Evolutionary conservation across 2,797 vertebrate species (phyloP), one percentile per base, ranked within the genome.

Genomic region (Platyrinchus mystaceus): DNA sequence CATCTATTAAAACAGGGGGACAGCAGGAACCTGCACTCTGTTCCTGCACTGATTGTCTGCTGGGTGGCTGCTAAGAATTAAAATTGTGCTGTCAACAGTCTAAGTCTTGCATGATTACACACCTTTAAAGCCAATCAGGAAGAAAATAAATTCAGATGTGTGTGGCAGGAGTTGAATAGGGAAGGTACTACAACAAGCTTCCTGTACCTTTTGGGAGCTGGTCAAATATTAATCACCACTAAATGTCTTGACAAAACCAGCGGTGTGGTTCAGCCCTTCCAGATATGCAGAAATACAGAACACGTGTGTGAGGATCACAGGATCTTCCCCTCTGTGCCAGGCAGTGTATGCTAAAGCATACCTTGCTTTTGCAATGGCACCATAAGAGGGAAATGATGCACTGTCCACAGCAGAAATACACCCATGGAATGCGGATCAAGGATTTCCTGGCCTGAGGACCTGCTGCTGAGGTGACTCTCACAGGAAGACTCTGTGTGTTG

Each of bases 101-200:
- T 60, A 81, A 63, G 91, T 89, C 90, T 94, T 15, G 53, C 96
- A 93, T 91, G 94, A 97, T 96, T 93, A 96, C 94, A 96, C 87
- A 85, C 77, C 79, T 95, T 94, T 94, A 94, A 91, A 94, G 67
- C 79, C 85, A 77, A 93, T 95, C 88, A 86, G 63, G 89, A 96
- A 96, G 92, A 96, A 97, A 96, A 96, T 91, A 94, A 92, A 97
- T 95, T 95, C 95, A 87, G 68, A 89, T 85, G 44, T 59, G 58
- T 46, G 64, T 70, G 87, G 89, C 86, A 92, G 77, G 52, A 89
- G 67, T 14, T 73, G 85, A 95, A 94, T 23, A 82, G 82, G 76
- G 69, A 94, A 95, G 89, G 74, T 70, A 87, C 59, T 49, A 73
- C n/a, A 90, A 87, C 22, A 91, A 84, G 59, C 73, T 64, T 92